Base-by-base conservation (phyloP, 1,140 invertebrate species). In the Stenopsyche tienmushanensis region DNA sequence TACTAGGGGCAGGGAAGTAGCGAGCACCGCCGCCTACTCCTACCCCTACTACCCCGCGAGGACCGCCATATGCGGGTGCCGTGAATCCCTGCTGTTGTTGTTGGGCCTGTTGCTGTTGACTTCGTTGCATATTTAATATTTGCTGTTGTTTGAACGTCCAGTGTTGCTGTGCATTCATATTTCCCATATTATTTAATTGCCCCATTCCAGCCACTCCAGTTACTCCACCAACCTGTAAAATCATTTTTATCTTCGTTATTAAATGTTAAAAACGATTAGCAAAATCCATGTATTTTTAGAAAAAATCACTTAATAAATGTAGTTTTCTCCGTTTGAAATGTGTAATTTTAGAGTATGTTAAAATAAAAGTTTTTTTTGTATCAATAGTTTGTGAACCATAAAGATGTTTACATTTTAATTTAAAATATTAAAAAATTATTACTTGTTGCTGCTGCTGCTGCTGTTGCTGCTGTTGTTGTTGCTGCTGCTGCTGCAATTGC, bases 61-160 rank as follows among this genome's bases (percentile, higher is more conserved):
- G 44, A 20, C 58, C 34, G 3, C 63, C 49, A 53, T 66, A 3
- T 86, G 84, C 2, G 86, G 85, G 15, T 85, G 84, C 21, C 1
- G 59, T 13, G 23, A 62, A 62, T 2, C 47, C 47, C 47, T 62
- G 59, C n/a, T 49, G 86, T 86, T 60, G 85, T 63, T 80, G 83
- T 47, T 82, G 77, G 47, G 83, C 81, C 49, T 82, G 78, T 63
- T 81, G 80, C 53, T 79, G 77, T 25, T 75, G 75, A 3, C 64
- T 83, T 62, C 82, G 79, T 39, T 82, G 82, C 50, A 52, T 65
- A 79, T 78, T 71, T 21, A 82, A 69, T 62, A 85, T 69, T 72
- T 85, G 81, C 65, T 85, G 85, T 64, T 86, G 82, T 63, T 84
- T 83, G 63, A 79, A 83, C 78, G 80, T 80, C 64, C 75, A 78